These are phyloP conservation scores for Drosophila nebulosa DNA, from an alignment of 1,140 invertebrate genomes.

Conservation along the genomic window DNA sequence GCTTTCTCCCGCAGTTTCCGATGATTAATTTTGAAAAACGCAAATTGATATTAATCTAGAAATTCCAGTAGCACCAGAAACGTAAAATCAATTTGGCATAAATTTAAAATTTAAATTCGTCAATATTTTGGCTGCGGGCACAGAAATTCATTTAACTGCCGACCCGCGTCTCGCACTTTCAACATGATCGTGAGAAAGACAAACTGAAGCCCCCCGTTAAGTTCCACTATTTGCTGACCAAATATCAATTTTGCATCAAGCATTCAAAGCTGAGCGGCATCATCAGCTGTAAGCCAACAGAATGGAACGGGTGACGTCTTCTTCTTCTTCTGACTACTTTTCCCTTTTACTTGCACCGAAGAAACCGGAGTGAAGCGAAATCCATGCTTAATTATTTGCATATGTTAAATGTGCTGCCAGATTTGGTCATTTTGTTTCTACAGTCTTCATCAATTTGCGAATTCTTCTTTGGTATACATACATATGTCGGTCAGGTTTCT, in stretches of 20 bases:
- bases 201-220: constrained; percentile 26
- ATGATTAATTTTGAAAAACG: constrained; percentile 45
- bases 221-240: constrained; percentile 31
- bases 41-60: constrained; percentile 18
- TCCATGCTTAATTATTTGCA: constrained; percentile 55
- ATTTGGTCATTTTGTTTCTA: constrained; percentile 37
- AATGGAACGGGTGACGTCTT: constrained; percentile 31
- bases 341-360: constrained; percentile 65
- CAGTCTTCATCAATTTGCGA: constrained; percentile 40
- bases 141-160: constrained; percentile 18
- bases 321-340: constrained; percentile 19
- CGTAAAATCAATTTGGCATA: constrained; percentile 33
- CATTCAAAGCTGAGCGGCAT: constrained; percentile 24
- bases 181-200: constrained; percentile 51
- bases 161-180: constrained; percentile 34
- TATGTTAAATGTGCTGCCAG: constrained; percentile 31
- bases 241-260: constrained; percentile 33
- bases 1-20: constrained; percentile 53
- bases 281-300: constrained; percentile 21
- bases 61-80: constrained; percentile 62
- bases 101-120: constrained; percentile 54
- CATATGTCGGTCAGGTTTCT: constrained; percentile 37
- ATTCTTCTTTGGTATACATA: constrained; percentile 52
- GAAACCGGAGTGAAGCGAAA: constrained; percentile 52
- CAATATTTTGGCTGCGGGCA: constrained; percentile 10